A percentile compares a stretch with the other conserved stretches of the same genome.
Conservation (phyloP, 1,140 invertebrate species). For the Grapholita molesta region DNA sequence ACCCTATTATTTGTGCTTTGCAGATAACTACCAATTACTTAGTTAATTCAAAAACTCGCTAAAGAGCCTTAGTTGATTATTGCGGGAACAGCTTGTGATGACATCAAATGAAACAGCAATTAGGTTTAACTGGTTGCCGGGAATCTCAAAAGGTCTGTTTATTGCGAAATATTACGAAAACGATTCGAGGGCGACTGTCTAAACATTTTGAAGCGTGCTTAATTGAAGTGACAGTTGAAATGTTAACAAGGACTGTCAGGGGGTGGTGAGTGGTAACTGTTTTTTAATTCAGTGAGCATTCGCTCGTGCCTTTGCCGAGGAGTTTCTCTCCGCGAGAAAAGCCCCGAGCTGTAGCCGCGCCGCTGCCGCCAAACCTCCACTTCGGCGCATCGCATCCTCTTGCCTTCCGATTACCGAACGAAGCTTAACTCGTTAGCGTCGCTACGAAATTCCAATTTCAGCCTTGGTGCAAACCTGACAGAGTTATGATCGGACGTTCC, state of each 20-base stretch:
- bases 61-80: background rate
- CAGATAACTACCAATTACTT: background rate
- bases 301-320: background rate
- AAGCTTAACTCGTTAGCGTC: constrained; percentile 40
- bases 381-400: background rate
- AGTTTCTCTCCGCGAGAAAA: background rate
- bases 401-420: constrained; percentile 26
- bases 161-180: background rate
- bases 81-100: background rate
- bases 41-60: background rate
- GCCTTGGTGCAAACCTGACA: constrained; percentile 36
- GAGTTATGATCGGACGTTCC: constrained; percentile 44
- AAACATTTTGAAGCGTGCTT: background rate
- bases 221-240: constrained; percentile 7
- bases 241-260: background rate
- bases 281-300: background rate
- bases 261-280: background rate
- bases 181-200: background rate
- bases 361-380: background rate
- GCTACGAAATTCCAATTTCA: constrained; percentile 43
- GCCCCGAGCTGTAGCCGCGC: background rate
- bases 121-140: background rate
- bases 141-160: constrained; percentile 5
- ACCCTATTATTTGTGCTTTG: constrained; percentile 5
- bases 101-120: constrained; percentile 8